Evolutionary conservation across 2,113 vertebrate genomes (phyloP).

Genomic region (Clarias magur): DNA sequence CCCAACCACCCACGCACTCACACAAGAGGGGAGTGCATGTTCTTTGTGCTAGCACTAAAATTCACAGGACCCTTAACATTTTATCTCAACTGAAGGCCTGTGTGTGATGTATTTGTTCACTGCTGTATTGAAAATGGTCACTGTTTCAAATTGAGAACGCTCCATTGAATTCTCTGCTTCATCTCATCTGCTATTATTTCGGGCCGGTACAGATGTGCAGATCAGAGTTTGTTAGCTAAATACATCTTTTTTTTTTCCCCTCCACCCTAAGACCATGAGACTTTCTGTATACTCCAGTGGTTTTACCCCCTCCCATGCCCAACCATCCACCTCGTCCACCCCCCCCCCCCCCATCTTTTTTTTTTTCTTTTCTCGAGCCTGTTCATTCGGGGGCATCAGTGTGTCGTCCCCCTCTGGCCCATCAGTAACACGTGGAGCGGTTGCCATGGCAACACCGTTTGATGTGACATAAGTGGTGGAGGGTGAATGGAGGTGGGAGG

Average conservation of each 20-base stretch:
- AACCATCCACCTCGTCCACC: neutral
- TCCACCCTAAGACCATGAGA: conserved; percentile 10
- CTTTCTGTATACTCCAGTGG: conserved; percentile 40
- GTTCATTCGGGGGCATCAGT: conserved; percentile 51
- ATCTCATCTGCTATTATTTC: neutral
- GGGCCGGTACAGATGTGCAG: conserved; percentile 35
- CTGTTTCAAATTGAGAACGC: neutral
- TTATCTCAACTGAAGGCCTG: neutral
- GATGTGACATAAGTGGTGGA: conserved; percentile 66
- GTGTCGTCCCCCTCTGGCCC: conserved; percentile 47
- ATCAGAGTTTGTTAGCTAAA: conserved; percentile 29
- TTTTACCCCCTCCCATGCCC: conserved; percentile 34
- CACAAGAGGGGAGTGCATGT: neutral
- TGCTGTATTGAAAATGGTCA: neutral
- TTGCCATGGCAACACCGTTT: conserved; percentile 70
- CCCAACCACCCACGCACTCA: neutral
- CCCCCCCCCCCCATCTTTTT: neutral
- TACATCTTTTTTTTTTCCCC: conserved; percentile 27
- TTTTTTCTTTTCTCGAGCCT: conserved; percentile 15
- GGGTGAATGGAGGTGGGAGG: conserved; percentile 60
- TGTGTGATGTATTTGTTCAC: neutral
- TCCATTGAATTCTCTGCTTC: neutral
- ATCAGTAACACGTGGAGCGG: conserved; percentile 62
- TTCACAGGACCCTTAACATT: neutral
- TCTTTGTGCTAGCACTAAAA: neutral